Base-by-base conservation (phyloP, 2,113 vertebrate species). In the Tympanuchus pallidicinctus region DNA sequence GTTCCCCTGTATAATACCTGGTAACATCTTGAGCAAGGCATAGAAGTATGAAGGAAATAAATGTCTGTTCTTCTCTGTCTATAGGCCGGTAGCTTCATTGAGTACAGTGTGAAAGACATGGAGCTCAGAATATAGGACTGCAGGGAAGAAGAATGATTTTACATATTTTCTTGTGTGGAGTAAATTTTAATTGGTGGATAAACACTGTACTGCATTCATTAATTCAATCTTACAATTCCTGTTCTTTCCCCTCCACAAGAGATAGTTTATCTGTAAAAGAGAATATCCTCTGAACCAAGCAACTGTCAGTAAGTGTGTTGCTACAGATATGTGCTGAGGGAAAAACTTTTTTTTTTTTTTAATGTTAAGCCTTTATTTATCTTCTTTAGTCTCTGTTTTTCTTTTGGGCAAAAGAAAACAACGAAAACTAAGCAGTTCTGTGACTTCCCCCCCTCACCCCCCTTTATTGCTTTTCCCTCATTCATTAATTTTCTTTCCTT, bases 401-500 rank as follows among this genome's bases (percentile, higher is more conserved):
- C 20, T 69, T 73, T 85, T 0, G 0, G 67, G 74, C 56, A 89
- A 88, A 87, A 88, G 42, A 86, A 83, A 79, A 61, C 52, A 90
- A 81, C 20, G 25, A 78, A 75, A 84, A 52, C 6, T 7, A 54
- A 56, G 32, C 11, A 88, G 43, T 19, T 13, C 13, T 81, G 19
- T 56, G 15, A 12, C 86, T 42, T 13, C 40, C 40, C 40, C 6
- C 21, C 24, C 27, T 38, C 38, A 9, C 8, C 38, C 11, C 17
- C 38, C 38, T 36, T 36, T 36, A 36, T 7, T 71, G 18, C 30
- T 60, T 40, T 19, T 86, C 75, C 54, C 36, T 90, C 45, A 47
- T 89, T 82, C 48, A 61, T 92, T 82, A 34, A 63, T 94, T 96
- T 88, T 34, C 47, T 82, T 77, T 73, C 14, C 4, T 91, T 72